These are phyloP conservation scores for Motacilla tschutschensis DNA, from an alignment of 2,113 vertebrate genomes.

Conservation along the genomic window DNA sequence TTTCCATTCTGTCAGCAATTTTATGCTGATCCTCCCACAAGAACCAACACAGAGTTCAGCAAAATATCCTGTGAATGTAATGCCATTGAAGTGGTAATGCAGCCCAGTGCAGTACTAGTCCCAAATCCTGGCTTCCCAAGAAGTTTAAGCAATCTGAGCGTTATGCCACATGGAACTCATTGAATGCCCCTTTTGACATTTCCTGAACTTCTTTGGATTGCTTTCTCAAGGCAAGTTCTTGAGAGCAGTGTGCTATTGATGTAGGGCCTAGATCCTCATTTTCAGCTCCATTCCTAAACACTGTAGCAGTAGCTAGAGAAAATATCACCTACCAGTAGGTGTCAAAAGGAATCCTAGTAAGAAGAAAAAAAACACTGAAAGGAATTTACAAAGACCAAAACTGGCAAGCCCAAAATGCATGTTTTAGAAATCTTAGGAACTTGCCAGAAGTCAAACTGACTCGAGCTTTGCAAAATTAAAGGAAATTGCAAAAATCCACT, in stretches of 20 bases:
- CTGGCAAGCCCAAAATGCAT: background rate
- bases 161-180: conserved; percentile 2
- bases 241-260: background rate
- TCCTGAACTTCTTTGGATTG: background rate
- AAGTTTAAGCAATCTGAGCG: background rate
- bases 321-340: background rate
- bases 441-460: background rate
- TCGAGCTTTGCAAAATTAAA: background rate
- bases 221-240: background rate
- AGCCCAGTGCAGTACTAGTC: background rate
- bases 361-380: background rate
- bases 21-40: background rate
- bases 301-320: background rate
- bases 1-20: background rate
- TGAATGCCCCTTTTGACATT: background rate
- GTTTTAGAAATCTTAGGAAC: background rate
- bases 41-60: background rate
- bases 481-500: background rate
- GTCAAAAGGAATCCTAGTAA: background rate
- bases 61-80: conserved; percentile 23
- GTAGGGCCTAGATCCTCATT: background rate
- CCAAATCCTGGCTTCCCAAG: background rate
- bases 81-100: background rate
- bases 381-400: background rate
- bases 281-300: background rate